Base-by-base conservation (phyloP, 2,113 vertebrate genomes). In the Bubo bubo region DNA sequence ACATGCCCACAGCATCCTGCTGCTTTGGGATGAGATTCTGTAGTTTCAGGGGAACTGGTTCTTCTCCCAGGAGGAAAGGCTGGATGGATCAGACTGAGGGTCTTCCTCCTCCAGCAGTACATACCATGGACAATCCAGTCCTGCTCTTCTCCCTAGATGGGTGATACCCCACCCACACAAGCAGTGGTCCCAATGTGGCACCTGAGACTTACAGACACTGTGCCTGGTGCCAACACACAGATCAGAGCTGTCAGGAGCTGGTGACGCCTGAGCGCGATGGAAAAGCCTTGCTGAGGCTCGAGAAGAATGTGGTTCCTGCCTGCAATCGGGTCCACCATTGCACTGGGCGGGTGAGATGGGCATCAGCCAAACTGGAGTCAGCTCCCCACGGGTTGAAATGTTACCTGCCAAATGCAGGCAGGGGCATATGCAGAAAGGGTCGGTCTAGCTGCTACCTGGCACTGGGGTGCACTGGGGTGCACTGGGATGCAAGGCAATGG, bases 391-490 rank as follows among this genome's bases (percentile, higher is more conserved):
- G 19, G 21, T 0, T 21, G 37, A 52, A 35, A 63, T 21, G 6
- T 16, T 3, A 14, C 16, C n/a, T 3, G 47, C 24, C 5, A 68
- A n/a, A n/a, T 5, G 9, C 8, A 53, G 14, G 28, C 17, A 60
- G 9, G 18, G 19, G 8, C 10, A 41, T 0, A 1, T 0, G 1
- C 47, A 39, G 68, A 8, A 76, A 11, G 45, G 35, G 22, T 2
- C 50, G 28, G 4, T 45, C 37, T 5, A 0, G 28, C 56, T 93
- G 52, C 28, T 39, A 28, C 4, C 7, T 1, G 49, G 39, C 45
- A 50, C 43, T 58, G 72, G 35, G 45, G 27, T 2, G 11, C 6
- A 34, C 53, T 68, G 75, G 75, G 20, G 18, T 21, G 34, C 6
- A 14, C 2, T 41, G 75, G 67, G 11, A 39, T 47, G n/a, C 24